Conservation (phyloP, 2,888 invertebrate species). For the Drosophila barbarae region DNA sequence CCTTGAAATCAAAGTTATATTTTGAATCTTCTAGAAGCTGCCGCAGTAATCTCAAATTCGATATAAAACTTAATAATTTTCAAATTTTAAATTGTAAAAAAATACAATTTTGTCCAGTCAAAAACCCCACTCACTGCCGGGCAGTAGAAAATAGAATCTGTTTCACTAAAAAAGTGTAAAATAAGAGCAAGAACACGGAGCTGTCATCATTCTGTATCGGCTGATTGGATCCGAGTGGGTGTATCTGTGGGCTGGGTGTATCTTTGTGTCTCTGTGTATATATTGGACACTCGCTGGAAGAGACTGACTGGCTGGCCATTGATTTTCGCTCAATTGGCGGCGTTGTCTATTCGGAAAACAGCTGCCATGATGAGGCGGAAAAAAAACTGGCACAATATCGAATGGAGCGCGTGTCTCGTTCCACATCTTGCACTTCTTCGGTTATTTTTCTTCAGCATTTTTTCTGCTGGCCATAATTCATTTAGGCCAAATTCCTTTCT, state of each 20-base stretch:
- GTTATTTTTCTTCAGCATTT: not conserved
- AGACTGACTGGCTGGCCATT: conserved; percentile 45
- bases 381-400: conserved; percentile 53
- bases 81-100: not conserved
- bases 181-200: conserved; percentile 2
- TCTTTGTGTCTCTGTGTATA: conserved; percentile 11
- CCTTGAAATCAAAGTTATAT: not conserved
- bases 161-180: conserved; percentile 6
- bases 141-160: not conserved
- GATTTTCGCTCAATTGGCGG: conserved; percentile 64
- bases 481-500: conserved; percentile 42
- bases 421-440: conserved; percentile 28
- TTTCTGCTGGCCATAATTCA: conserved; percentile 56
- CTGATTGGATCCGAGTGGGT: conserved; percentile 24
- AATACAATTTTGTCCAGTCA: not conserved
- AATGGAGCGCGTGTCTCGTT: conserved; percentile 47
- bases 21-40: not conserved
- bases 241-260: conserved; percentile 1
- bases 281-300: conserved; percentile 20
- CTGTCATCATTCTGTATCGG: conserved; percentile 5
- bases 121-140: not conserved
- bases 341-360: conserved; percentile 57
- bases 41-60: not conserved
- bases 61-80: not conserved
- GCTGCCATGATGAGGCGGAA: conserved; percentile 66